These are phyloP conservation scores for Drosophila birchii DNA, from an alignment of 2,888 invertebrate genomes.

Conservation along the genomic window DNA sequence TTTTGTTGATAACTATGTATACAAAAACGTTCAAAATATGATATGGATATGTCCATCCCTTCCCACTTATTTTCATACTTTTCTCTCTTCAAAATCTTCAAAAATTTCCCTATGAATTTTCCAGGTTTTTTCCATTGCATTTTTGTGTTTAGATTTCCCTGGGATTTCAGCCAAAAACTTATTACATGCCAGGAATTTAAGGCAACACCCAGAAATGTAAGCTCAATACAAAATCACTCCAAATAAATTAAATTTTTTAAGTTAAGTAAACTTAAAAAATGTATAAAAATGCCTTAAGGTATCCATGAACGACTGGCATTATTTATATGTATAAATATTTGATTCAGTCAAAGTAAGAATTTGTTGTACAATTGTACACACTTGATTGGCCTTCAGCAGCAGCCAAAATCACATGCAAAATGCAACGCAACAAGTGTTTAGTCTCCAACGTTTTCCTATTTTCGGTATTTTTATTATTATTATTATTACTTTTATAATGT, in stretches of 20 bases:
- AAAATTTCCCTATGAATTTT: not conserved
- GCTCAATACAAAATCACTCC: too few species aligned
- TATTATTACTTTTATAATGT: conserved; percentile 1
- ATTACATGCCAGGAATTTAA: conserved; percentile 12
- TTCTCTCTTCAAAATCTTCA: not conserved
- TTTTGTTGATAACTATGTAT: too few species aligned
- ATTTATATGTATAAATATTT: not conserved
- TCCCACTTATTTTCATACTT: not conserved
- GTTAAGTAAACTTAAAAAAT: not conserved
- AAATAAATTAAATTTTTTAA: not conserved
- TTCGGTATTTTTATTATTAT: conserved; percentile 12
- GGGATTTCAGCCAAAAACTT: not conserved
- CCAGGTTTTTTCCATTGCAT: not conserved
- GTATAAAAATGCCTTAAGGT: not conserved
- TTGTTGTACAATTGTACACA: conserved; percentile 2
- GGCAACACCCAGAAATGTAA: not conserved
- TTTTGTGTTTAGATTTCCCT: not conserved
- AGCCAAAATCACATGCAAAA: conserved; percentile 1
- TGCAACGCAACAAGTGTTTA: conserved; percentile 45
- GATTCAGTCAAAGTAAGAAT: not conserved
- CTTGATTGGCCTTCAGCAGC: conserved; percentile 16
- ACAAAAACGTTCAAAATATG: too few species aligned
- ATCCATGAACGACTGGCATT: not conserved
- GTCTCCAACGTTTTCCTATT: conserved; percentile 1
- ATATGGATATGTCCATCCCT: not conserved